These are phyloP conservation scores for Desoria tigrina DNA, from an alignment of 2,888 invertebrate genomes.

Conservation along the genomic window DNA sequence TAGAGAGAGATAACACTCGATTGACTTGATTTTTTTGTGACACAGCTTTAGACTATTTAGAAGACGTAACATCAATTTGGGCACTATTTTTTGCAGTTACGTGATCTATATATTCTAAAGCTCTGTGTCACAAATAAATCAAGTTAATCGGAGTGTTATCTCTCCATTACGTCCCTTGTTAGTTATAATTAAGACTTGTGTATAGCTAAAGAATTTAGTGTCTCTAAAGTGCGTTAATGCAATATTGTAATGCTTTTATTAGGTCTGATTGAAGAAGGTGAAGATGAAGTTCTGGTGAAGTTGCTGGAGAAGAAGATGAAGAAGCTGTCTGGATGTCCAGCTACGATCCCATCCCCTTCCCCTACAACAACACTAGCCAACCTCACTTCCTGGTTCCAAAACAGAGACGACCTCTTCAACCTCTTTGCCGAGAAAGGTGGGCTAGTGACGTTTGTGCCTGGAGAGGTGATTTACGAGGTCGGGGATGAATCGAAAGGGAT, in stretches of 20 bases:
- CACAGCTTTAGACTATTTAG: no score
- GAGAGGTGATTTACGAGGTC: constrained; percentile 55
- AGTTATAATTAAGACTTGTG: no score
- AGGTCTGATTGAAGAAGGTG: constrained; percentile 65
- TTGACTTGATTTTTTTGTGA: no score
- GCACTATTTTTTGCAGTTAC: no score
- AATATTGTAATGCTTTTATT: background rate
- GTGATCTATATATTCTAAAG: background rate
- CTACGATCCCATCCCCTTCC: constrained; percentile 55
- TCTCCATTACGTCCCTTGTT: no score
- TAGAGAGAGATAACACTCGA: no score
- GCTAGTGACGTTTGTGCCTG: constrained; percentile 55
- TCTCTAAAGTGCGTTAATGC: background rate
- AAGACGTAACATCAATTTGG: no score
- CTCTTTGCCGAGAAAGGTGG: constrained; percentile 48
- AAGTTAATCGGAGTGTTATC: no score
- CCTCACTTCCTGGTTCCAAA: constrained; percentile 55
- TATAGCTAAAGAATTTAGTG: no score
- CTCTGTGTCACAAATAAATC: no score
- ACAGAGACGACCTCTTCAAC: constrained; percentile 54
- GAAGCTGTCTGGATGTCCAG: constrained; percentile 55
- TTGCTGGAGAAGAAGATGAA: constrained; percentile 64
- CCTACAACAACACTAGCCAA: constrained; percentile 56
- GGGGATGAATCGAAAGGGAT: constrained; percentile 57
- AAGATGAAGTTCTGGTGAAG: constrained; percentile 60